Conservation (phyloP, 2,797 vertebrate genomes). For the Dallia pectoralis region DNA sequence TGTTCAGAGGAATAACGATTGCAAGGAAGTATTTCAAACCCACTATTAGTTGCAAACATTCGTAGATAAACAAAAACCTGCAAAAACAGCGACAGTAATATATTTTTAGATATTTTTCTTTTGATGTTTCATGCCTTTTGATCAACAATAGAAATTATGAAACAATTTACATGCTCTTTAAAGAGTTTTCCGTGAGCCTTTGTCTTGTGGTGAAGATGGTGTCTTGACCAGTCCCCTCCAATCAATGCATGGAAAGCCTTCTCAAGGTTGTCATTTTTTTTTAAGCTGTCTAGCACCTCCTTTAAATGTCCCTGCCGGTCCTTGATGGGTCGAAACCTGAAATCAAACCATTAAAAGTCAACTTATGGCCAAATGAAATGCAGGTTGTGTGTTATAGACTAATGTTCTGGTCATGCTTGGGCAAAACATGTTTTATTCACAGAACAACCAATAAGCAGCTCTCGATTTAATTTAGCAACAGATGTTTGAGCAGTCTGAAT, state of each 20-base stretch:
- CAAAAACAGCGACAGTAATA: not conserved
- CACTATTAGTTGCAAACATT: constrained; percentile 97
- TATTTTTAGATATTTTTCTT: not conserved
- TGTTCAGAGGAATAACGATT: constrained; percentile 97
- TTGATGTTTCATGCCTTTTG: not conserved
- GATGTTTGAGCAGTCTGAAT: too few species aligned
- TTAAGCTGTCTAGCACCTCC: constrained; percentile 93
- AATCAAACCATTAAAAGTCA: constrained; percentile 9
- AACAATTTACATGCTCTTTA: constrained; percentile 85
- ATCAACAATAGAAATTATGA: not conserved
- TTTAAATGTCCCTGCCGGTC: constrained; percentile 94
- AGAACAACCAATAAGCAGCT: too few species aligned
- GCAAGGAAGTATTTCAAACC: constrained; percentile 97
- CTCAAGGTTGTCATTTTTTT: constrained; percentile 94
- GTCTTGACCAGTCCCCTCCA: constrained; percentile 89
- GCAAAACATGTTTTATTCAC: not conserved
- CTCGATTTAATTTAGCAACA: too few species aligned
- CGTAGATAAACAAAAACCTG: constrained; percentile 97
- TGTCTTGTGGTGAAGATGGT: constrained; percentile 92
- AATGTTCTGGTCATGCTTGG: not conserved
- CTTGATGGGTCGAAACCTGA: constrained; percentile 92
- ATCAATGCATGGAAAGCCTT: constrained; percentile 91
- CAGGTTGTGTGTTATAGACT: not conserved
- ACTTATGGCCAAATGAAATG: not conserved
- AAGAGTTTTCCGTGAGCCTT: constrained; percentile 95